Evolutionary conservation across 1,140 invertebrate species (phyloP), one percentile per base, ranked within the genome.

Genomic region (Drosophila paulistorum): DNA sequence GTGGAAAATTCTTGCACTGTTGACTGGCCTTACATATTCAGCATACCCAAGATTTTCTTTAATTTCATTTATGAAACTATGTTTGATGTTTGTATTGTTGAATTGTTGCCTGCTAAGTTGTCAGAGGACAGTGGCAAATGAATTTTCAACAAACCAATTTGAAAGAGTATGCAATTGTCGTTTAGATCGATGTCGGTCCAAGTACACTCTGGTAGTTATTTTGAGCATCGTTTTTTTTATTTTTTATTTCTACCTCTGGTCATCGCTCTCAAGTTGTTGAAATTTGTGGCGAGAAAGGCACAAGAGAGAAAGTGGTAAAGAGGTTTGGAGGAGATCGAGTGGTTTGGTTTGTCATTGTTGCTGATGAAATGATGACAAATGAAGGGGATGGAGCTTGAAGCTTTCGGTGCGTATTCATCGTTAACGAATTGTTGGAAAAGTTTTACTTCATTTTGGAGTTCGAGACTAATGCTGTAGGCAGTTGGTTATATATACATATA

Each of bases 251-350:
- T 78, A 65, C 72, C 71, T 59, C 61, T 82, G 79, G 82, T 86
- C 82, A 85, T 86, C 83, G 79, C 82, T 73, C 82, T 86, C 79
- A 71, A 86, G 79, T 81, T 70, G 64, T 65, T 80, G 60, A 45
- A 55, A 77, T 74, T 80, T 70, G 80, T 81, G 77, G 54, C 69
- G 65, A 68, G 82, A 85, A 85, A 85, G 82, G 75, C 70, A 69
- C 79, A 81, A 51, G 45, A 51, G 82, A 85, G 82, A 85, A 86
- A 85, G 82, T 85, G 79, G 71, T 59, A 55, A 76, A 72, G 66
- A 72, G 66, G 65, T 62, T 59, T 71, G 60, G 71, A 72, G 45
- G 45, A 51, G 45, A 51, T 51, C 20, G 45, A 51, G 45, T 51
- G 45, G 68, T 61, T 65, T 85, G 81, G 69, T 70, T 85, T 86